These are phyloP conservation scores for Pomacea maculata DNA, from an alignment of 1,140 invertebrate genomes.

Conservation along the genomic window DNA sequence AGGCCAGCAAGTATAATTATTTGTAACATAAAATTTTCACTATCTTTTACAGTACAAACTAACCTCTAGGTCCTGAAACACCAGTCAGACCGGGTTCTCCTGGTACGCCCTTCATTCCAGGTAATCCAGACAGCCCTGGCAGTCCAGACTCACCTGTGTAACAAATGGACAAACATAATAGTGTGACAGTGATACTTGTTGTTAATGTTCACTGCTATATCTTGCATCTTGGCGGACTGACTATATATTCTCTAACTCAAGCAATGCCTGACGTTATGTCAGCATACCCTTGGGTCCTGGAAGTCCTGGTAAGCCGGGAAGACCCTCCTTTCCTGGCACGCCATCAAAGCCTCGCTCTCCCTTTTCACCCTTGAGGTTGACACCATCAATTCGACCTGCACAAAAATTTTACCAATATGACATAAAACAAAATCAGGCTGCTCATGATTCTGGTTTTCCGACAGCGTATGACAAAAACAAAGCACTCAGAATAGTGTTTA, in stretches of 20 bases:
- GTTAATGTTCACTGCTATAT: too few relatives aligned
- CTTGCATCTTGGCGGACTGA: too few relatives aligned
- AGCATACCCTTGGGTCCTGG: slow-evolving; percentile 40
- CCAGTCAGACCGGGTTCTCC: slow-evolving; percentile 37
- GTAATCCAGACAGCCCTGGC: slow-evolving; percentile 33
- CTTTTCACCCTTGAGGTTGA: slow-evolving; percentile 31
- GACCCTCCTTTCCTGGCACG: slow-evolving; percentile 29
- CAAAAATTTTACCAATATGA: neutral
- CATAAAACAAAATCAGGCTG: neutral
- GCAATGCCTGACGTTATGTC: too few relatives aligned
- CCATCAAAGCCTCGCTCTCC: slow-evolving; percentile 36
- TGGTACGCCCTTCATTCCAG: slow-evolving; percentile 35
- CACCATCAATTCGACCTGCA: slow-evolving; percentile 3
- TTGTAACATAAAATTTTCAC: too few relatives aligned
- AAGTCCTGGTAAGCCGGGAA: slow-evolving; percentile 33
- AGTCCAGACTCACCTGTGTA: slow-evolving; percentile 32
- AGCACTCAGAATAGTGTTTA: neutral
- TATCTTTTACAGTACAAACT: neutral
- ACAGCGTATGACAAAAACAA: neutral
- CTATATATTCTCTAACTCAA: too few relatives aligned
- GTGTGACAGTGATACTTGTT: too few relatives aligned
- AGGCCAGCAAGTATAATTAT: too few relatives aligned
- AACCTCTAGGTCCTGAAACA: slow-evolving; percentile 35
- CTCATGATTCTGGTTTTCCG: too few relatives aligned
- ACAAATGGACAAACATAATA: neutral